Conservation (phyloP, 2,888 invertebrate species). For the Hirtodrosophila cameraria region DNA sequence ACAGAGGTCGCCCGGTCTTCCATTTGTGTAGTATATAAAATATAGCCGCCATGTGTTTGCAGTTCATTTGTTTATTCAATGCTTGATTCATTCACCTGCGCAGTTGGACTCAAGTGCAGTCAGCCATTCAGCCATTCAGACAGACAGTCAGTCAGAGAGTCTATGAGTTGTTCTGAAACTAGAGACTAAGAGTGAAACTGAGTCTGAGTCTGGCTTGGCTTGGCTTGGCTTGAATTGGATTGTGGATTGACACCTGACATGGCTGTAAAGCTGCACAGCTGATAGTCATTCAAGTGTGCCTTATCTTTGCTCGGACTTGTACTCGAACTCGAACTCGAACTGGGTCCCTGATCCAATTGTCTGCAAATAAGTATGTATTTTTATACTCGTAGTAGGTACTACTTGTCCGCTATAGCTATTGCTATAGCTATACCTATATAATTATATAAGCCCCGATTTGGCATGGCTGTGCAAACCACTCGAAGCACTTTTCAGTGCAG, state of each 20-base stretch:
- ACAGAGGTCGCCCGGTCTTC: slow-evolving; percentile 41
- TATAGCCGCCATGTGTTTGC: slow-evolving; percentile 43
- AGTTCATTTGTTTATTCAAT: slow-evolving; percentile 70
- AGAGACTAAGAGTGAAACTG: slow-evolving; percentile 17
- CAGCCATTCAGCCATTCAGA: slow-evolving; percentile 28
- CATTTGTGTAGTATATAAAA: slow-evolving; percentile 38
- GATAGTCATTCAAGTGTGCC: slow-evolving; percentile 30
- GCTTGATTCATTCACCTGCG: slow-evolving; percentile 70
- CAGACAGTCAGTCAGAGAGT: slow-evolving; percentile 18
- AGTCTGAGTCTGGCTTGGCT: background rate
- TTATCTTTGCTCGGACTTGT: slow-evolving; percentile 33
- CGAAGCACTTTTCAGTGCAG: slow-evolving; percentile 45
- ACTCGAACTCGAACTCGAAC: slow-evolving; percentile 1
- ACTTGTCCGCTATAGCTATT: too few species aligned
- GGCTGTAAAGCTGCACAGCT: slow-evolving; percentile 39
- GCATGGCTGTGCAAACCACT: slow-evolving; percentile 57
- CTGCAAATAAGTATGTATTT: slow-evolving; percentile 29
- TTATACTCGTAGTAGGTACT: slow-evolving; percentile 16
- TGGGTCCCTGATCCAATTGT: slow-evolving; percentile 25
- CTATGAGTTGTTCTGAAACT: slow-evolving; percentile 20
- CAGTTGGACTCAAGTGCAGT: slow-evolving; percentile 55
- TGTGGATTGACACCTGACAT: slow-evolving; percentile 72
- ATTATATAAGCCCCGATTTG: slow-evolving; percentile 73
- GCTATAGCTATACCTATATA: slow-evolving; percentile 63
- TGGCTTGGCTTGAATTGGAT: slow-evolving; percentile 21